Percentiles rank a stretch among this genome's conserved stretches.
phyloP scores from a whole-genome alignment of 2,113 vertebrate genomes.

The Porphyrio hochstetteri region DNA sequence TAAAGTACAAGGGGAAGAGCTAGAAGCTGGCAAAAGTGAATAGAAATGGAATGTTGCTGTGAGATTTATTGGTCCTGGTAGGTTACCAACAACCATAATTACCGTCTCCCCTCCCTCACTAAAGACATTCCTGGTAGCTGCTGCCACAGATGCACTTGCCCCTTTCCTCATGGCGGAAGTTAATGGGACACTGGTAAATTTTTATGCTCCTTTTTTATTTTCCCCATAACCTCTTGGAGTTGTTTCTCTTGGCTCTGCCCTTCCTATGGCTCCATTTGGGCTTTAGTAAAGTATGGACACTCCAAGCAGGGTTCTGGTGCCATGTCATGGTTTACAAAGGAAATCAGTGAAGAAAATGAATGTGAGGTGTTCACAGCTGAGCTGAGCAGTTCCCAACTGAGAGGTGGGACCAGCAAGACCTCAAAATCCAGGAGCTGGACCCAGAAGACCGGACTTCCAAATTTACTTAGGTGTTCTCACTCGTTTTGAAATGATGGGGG shows the following conservation, averaged over 20 bases:
- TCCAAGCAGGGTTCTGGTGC: neutral
- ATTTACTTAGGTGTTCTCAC: neutral
- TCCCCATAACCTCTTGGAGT: neutral
- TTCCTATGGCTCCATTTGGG: neutral
- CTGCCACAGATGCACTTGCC: neutral
- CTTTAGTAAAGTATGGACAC: neutral
- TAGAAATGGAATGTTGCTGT: neutral
- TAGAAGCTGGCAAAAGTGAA: neutral
- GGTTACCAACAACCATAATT: neutral
- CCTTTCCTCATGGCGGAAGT: neutral
- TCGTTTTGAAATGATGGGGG: neutral
- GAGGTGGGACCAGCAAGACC: neutral
- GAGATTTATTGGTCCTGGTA: neutral
- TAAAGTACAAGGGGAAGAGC: neutral
- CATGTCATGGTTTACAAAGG: neutral
- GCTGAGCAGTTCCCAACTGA: neutral
- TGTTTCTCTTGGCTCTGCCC: neutral
- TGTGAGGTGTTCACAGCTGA: neutral
- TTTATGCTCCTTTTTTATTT: neutral
- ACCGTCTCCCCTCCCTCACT: neutral
- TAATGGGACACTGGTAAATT: neutral
- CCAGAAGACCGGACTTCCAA: neutral
- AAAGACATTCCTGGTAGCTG: neutral
- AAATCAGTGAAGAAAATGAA: neutral
- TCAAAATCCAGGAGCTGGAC: neutral